phyloP scores from a whole-genome alignment of 2,888 invertebrate species.

The Agrochola lychnidis region DNA sequence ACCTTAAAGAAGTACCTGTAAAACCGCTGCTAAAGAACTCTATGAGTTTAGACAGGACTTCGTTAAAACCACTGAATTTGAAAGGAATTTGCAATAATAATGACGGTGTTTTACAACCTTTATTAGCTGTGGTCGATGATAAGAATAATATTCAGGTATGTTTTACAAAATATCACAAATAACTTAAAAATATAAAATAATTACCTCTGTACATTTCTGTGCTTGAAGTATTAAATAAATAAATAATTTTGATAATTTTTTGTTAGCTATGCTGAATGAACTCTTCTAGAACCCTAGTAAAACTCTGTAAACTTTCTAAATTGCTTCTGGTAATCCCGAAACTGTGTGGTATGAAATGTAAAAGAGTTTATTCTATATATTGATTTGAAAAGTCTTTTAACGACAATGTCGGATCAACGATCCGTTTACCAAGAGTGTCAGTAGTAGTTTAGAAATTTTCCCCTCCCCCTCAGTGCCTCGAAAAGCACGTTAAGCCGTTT shows the following conservation, averaged over 20 bases:
- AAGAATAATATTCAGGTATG: constrained; percentile 87
- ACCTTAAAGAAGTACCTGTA: constrained; percentile 70
- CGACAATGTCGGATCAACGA: background rate
- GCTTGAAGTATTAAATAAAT: too few species aligned
- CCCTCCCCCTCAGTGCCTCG: too few species aligned
- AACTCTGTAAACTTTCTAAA: background rate
- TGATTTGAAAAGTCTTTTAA: background rate
- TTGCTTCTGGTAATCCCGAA: background rate
- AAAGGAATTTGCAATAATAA: constrained; percentile 84
- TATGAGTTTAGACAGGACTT: constrained; percentile 82
- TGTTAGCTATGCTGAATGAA: too few species aligned
- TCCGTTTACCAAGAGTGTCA: background rate
- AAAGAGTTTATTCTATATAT: background rate
- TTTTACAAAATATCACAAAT: background rate
- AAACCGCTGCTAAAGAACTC: constrained; percentile 79
- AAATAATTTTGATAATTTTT: too few species aligned
- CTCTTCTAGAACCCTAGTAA: too few species aligned
- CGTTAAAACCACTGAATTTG: constrained; percentile 84
- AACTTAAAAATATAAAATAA: too few species aligned
- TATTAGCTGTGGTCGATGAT: constrained; percentile 87
- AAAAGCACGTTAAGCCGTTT: too few species aligned
- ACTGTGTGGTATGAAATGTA: background rate
- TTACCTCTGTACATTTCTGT: too few species aligned
- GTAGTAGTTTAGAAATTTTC: background rate
- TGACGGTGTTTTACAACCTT: constrained; percentile 79